These are phyloP conservation scores for Trochalopteron elliotii DNA, from an alignment of 2,113 vertebrate species.

Conservation along the genomic window DNA sequence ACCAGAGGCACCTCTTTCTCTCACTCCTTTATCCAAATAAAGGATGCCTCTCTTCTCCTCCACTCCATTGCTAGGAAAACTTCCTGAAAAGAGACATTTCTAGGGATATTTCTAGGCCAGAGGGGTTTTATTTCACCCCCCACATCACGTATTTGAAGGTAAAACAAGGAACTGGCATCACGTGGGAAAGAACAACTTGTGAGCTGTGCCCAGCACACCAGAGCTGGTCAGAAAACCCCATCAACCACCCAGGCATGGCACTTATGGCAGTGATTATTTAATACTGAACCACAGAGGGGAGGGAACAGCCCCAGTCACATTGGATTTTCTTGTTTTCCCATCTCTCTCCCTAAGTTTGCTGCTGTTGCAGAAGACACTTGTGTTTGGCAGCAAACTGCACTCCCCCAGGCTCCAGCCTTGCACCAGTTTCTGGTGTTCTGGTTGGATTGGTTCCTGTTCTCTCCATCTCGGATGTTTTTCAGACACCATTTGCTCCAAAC, in stretches of 20 bases:
- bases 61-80: not conserved
- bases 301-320: accelerated
- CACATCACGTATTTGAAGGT: accelerated
- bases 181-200: not conserved
- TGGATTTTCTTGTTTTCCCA: not conserved
- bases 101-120: not conserved
- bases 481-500: not conserved
- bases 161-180: not conserved
- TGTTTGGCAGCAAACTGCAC: not conserved
- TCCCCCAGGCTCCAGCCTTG: not conserved
- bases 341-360: not conserved
- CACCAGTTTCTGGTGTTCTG: not conserved
- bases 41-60: not conserved
- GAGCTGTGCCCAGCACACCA: not conserved
- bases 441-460: not conserved
- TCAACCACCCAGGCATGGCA: not conserved
- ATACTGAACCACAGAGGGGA: not conserved
- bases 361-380: not conserved
- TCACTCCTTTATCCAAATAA: not conserved
- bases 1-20: not conserved
- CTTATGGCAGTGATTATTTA: not conserved
- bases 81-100: not conserved
- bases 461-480: not conserved
- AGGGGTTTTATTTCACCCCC: not conserved
- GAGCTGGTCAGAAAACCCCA: not conserved